Evolutionary conservation across 2,113 vertebrate species (phyloP), one percentile per base, ranked within the genome.

Genomic region (Phalacrocorax aristotelis): DNA sequence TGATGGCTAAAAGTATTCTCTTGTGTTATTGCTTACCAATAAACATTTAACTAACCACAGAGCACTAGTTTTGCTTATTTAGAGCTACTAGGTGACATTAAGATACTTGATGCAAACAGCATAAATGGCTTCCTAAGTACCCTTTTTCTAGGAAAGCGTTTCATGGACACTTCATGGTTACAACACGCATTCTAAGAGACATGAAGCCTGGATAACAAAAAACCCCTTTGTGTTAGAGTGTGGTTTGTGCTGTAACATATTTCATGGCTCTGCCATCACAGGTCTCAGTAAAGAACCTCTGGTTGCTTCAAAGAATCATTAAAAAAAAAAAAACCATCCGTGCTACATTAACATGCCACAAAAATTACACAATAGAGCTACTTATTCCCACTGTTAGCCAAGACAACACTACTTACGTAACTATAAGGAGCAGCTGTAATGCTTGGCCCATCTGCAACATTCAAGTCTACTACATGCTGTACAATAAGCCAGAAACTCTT

Each of bases 161-260:
- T 40, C 48, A 23, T 0, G 25, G 49, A 42, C 26, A 25, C 36
- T n/a, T 61, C 34, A 12, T 27, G 42, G 65, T 52, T 58, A 29
- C 58, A 42, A 5, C 1, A 0, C 0, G 2, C 8, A 20, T 11
- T 30, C 60, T 71, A 65, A 72, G 69, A 32, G 26, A 38, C 8
- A n/a, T 6, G n/a, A 57, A 36, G 52, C 44, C 34, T 81, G 64
- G 61, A 52, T 65, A 70, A 69, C 23, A 74, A 44, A 74, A 44
- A 60, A 23, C 66, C 11, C 66, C 11, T 49, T 34, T 22, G n/a
- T 60, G 64, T 46, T 62, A 60, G 30, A 27, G 7, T 13, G 75
- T 40, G 32, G 11, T 44, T 75, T 40, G 23, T 51, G 51, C 64
- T 65, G 16, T 13, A 44, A 54, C 7, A 2, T 21, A 25, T 61